Evolutionary conservation across 2,797 vertebrate species (phyloP).

Genomic region (Alectoris magna): DNA sequence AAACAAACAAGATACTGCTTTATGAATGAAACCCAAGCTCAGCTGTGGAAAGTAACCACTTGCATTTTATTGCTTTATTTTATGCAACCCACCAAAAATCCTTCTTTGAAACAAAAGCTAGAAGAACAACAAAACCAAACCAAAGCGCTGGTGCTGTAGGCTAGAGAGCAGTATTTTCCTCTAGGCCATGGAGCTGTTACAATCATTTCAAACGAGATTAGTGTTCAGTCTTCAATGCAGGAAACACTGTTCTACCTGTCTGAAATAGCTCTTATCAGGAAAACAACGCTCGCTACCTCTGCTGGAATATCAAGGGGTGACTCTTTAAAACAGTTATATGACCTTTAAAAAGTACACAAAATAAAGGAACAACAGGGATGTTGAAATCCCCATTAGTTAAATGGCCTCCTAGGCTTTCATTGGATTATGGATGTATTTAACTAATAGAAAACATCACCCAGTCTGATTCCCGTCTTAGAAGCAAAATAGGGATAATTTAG

Average conservation of each 20-base stretch:
- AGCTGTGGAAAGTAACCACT: background rate
- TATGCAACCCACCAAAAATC: background rate
- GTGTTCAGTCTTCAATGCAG: conserved; percentile 26
- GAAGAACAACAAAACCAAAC: background rate
- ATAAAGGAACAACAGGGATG: conserved; percentile 39
- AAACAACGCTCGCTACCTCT: conserved; percentile 4
- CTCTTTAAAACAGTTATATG: conserved; percentile 39
- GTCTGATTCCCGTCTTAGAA: conserved; percentile 59
- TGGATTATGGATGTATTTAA: conserved; percentile 58
- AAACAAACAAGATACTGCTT: background rate
- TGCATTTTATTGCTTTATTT: background rate
- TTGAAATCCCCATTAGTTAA: conserved; percentile 30
- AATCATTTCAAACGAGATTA: conserved; percentile 24
- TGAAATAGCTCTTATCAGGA: conserved; percentile 31
- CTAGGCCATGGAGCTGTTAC: conserved; percentile 12
- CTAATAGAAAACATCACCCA: conserved; percentile 57
- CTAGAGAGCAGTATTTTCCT: conserved; percentile 16
- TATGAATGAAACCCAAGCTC: background rate
- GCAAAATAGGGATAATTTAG: conserved; percentile 71
- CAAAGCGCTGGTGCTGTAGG: background rate
- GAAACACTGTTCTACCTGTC: conserved; percentile 27
- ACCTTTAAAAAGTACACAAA: conserved; percentile 43
- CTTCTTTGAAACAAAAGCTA: background rate
- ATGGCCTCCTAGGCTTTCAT: conserved; percentile 57
- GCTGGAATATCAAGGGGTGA: conserved; percentile 41